These are phyloP conservation scores for Silurus asotus DNA, from an alignment of 2,113 vertebrate genomes.

Conservation along the genomic window DNA sequence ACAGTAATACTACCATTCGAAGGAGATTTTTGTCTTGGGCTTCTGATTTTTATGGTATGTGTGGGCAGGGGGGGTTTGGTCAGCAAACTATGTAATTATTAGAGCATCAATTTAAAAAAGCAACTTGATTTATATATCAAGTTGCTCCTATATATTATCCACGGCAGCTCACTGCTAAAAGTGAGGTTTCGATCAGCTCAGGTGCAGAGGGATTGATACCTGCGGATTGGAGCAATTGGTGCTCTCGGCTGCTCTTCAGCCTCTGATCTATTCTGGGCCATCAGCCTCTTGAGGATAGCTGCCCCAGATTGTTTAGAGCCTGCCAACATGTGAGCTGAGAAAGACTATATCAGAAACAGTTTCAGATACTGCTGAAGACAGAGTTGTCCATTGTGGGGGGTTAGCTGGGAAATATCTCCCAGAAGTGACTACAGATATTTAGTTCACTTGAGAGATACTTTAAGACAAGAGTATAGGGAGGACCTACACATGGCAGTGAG, in stretches of 20 bases:
- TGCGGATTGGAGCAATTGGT: neutral
- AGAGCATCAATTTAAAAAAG: neutral
- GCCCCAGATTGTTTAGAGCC: constrained; percentile 3
- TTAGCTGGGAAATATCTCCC: neutral
- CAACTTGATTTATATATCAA: neutral
- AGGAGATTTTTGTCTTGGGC: too few species aligned
- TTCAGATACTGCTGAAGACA: neutral
- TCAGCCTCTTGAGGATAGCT: constrained; percentile 3
- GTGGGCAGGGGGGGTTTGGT: too few species aligned
- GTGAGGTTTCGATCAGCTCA: neutral
- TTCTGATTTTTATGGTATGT: too few species aligned
- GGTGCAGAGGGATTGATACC: neutral
- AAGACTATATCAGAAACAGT: neutral
- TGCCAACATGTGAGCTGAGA: neutral
- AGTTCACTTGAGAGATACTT: neutral
- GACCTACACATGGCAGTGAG: neutral
- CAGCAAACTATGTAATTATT: neutral
- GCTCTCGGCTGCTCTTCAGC: neutral
- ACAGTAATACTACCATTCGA: too few species aligned
- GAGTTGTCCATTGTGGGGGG: neutral
- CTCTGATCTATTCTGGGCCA: neutral
- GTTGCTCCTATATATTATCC: neutral
- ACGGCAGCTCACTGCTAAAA: neutral
- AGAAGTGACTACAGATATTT: neutral
- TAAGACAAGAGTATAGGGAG: neutral